Base-by-base conservation (phyloP, 2,888 invertebrate species). In the Capitulum mitella region DNA sequence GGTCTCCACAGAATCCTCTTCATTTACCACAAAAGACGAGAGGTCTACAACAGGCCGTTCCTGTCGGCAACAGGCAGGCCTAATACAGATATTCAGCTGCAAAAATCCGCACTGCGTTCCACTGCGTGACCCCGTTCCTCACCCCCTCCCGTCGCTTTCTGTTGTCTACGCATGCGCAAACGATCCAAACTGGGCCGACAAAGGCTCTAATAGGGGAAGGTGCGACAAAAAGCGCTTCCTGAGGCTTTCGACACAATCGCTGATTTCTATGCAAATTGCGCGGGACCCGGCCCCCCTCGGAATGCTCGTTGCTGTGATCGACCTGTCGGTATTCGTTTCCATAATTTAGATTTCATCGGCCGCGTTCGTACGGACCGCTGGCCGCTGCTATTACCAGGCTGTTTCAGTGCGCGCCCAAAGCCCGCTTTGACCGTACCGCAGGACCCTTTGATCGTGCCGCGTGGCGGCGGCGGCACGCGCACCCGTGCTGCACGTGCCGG, bases 401-500 rank as follows among this genome's bases (percentile, higher is more conserved):
- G n/a, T 26, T 58, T 29, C 29, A n/a, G 58, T 29, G 58, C 58
- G 58, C 58, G 58, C 58, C n/a, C 58, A 12, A 26, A n/a, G 58
- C 8, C 29, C n/a, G 29, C 58, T 58, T 58, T 58, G 58, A 58
- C 29, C 58, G 58, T 12, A n/a, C 58, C 58, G 58, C 58, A 12
- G 1, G 58, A 1, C 58, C 58, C 58, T 58, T 58, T 58, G 58
- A 58, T 58, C 58, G n/a, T n/a, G 58, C 58, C 58, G 58, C 58
- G 58, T 58, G 58, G 58, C 58, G 10, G 58, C 29, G 58, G n/a
- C n/a, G 58, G 58, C 58, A 29, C 58, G 58, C 58, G 58, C 58
- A 29, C 58, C n/a, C 58, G 58, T 29, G n/a, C n/a, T 8, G 10
- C 58, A 58, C 58, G 58, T 58, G 58, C 58, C 10, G n/a, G n/a